phyloP scores from a whole-genome alignment of 2,797 vertebrate species.

The Callimico goeldii region DNA sequence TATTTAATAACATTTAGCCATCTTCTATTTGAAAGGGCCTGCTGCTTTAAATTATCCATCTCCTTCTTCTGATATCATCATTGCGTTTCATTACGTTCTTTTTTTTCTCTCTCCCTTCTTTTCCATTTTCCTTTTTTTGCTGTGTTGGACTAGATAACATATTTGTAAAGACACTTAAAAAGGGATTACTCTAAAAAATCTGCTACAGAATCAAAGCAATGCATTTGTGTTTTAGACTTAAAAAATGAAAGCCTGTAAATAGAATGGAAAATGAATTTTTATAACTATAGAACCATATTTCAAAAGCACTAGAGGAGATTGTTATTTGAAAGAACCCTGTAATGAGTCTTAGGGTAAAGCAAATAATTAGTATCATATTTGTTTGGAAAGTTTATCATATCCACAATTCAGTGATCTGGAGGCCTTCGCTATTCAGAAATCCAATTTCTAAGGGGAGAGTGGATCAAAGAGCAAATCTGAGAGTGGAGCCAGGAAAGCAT shows the following conservation, averaged over 20 bases:
- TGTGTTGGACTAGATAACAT: neutral
- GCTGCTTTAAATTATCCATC: neutral
- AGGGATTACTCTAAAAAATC: constrained; percentile 40
- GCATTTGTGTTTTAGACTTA: constrained; percentile 21
- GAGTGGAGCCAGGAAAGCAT: neutral
- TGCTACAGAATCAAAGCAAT: constrained; percentile 59
- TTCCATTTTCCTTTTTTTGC: neutral
- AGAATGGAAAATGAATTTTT: constrained; percentile 46
- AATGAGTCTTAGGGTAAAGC: constrained; percentile 31
- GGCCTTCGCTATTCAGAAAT: neutral
- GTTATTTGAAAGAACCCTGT: constrained; percentile 27
- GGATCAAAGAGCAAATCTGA: neutral
- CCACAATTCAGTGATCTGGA: neutral
- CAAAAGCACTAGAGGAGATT: constrained; percentile 32
- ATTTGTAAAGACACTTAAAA: constrained; percentile 37
- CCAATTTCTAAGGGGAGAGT: neutral
- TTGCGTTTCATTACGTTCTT: neutral
- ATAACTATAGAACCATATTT: constrained; percentile 41
- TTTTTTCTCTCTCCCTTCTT: neutral
- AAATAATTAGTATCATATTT: constrained; percentile 39
- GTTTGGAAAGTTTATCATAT: constrained; percentile 6
- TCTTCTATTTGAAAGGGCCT: neutral
- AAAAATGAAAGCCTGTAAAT: constrained; percentile 39
- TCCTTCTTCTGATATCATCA: neutral
- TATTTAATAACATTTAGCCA: neutral